A percentile compares a stretch with the other conserved stretches of the same genome.
phyloP scores from a whole-genome alignment of 2,888 invertebrate species.

The Agriopis aurantiaria region DNA sequence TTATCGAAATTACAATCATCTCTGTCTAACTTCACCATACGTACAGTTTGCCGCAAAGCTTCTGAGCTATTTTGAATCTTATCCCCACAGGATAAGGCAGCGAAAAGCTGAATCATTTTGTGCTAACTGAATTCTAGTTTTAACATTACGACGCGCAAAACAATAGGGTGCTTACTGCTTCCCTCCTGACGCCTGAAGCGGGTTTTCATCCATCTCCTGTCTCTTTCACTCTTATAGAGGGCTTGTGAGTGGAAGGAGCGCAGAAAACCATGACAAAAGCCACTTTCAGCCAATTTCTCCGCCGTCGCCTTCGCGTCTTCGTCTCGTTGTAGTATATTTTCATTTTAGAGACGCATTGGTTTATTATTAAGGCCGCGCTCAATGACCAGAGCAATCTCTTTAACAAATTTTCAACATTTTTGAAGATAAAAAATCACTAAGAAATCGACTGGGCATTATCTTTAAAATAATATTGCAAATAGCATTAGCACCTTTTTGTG shows the following conservation, averaged over 20 bases:
- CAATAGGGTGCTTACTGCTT: constrained; percentile 83
- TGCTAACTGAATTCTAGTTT: constrained; percentile 58
- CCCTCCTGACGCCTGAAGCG: constrained; percentile 80
- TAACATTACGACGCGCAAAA: constrained; percentile 79
- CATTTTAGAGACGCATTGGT: constrained; percentile 59
- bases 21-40: constrained; percentile 38
- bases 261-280: constrained; percentile 66
- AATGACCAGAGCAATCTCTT: too few relatives aligned
- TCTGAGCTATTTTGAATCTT: constrained; percentile 33
- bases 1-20: constrained; percentile 40
- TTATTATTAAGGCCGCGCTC: constrained; percentile 53
- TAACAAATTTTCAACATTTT: too few relatives aligned
- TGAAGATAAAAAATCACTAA: too few relatives aligned
- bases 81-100: constrained; percentile 33
- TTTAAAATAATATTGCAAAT: too few relatives aligned
- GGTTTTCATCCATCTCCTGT: constrained; percentile 67
- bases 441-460: too few relatives aligned
- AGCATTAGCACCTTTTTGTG: too few relatives aligned
- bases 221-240: constrained; percentile 54
- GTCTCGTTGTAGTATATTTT: constrained; percentile 60
- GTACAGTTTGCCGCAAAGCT: constrained; percentile 23
- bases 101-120: constrained; percentile 22
- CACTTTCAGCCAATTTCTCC: constrained; percentile 82
- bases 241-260: constrained; percentile 57
- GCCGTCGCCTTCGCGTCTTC: constrained; percentile 71